These are phyloP conservation scores for Embiotoca jacksoni DNA, from an alignment of 2,113 vertebrate species.

Conservation along the genomic window DNA sequence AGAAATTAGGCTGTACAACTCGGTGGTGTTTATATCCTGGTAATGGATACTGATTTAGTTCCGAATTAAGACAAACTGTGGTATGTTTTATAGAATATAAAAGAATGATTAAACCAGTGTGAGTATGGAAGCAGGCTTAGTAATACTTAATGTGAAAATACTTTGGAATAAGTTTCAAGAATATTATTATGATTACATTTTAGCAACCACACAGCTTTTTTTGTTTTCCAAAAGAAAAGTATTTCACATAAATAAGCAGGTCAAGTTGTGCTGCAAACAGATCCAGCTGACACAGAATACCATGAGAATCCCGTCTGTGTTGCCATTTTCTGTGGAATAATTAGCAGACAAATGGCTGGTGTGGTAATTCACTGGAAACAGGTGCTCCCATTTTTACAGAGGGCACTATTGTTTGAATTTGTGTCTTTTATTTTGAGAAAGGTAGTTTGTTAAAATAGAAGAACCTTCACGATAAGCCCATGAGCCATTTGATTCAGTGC, in stretches of 20 bases:
- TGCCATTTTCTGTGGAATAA: not conserved
- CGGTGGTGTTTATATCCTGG: not conserved
- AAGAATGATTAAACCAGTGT: not conserved
- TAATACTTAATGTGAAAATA: conserved; percentile 20
- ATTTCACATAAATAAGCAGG: not conserved
- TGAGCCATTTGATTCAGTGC: not conserved
- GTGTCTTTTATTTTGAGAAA: not conserved
- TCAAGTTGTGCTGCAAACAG: not conserved
- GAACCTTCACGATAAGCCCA: not conserved
- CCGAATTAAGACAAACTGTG: conserved; percentile 1
- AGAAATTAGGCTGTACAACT: conserved; percentile 22
- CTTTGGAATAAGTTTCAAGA: conserved; percentile 49
- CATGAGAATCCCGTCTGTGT: not conserved
- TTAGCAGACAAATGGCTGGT: not conserved
- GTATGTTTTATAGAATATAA: not conserved
- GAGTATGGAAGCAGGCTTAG: not conserved
- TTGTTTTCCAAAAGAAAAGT: not conserved
- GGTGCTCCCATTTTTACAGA: not conserved
- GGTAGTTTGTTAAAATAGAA: too few relatives aligned
- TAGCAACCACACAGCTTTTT: not conserved
- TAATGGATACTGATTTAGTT: not conserved
- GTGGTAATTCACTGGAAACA: not conserved
- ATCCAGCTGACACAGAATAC: not conserved
- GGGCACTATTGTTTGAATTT: not conserved
- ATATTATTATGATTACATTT: not conserved